phyloP scores from a whole-genome alignment of 2,888 invertebrate species.

The Himalopsyche kuldschensis region DNA sequence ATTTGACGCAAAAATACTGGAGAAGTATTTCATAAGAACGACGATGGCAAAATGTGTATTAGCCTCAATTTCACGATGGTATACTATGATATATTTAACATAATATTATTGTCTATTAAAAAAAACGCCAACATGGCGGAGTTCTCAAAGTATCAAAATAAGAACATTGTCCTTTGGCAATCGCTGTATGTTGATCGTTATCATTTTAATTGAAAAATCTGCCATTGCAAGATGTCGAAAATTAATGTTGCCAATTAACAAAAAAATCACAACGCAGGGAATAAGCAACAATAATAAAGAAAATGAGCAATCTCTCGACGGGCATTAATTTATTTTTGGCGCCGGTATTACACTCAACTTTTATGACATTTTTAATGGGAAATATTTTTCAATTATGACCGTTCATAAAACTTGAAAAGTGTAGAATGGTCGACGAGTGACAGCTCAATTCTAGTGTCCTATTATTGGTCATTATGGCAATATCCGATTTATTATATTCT shows the following conservation, averaged over 20 bases:
- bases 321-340: conserved; percentile 48
- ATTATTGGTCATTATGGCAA: too few species aligned
- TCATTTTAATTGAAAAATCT: not conserved
- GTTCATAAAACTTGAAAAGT: conserved; percentile 18
- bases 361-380: conserved; percentile 44
- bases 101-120: too few species aligned
- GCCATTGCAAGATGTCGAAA: not conserved
- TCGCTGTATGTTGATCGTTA: conserved; percentile 13
- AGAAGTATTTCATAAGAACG: too few species aligned
- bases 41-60: too few species aligned
- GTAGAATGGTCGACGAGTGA: conserved; percentile 40
- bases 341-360: conserved; percentile 46
- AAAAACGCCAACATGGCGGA: too few species aligned
- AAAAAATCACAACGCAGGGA: not conserved
- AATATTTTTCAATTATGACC: conserved; percentile 9
- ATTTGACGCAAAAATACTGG: too few species aligned
- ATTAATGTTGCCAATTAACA: not conserved
- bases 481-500: too few species aligned
- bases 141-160: not conserved
- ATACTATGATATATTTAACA: too few species aligned
- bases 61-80: too few species aligned
- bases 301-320: conserved; percentile 41
- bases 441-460: conserved; percentile 44
- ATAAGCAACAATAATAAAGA: not conserved
- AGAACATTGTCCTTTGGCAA: conserved; percentile 29